A percentile compares a stretch with the other conserved stretches of the same genome.
phyloP scores from a whole-genome alignment of 2,113 vertebrate genomes.

The Tauraco erythrolophus region DNA sequence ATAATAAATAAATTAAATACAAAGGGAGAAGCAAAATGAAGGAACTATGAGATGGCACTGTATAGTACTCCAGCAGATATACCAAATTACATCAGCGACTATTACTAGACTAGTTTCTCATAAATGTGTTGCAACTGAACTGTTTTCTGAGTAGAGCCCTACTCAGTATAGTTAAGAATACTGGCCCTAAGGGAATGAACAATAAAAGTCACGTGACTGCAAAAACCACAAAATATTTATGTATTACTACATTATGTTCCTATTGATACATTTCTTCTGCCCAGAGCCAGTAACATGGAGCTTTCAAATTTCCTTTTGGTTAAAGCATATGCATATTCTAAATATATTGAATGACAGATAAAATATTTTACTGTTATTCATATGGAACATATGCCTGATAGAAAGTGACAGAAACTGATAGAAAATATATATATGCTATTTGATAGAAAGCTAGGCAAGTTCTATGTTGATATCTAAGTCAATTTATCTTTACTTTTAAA shows the following conservation, averaged over 20 bases:
- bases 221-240: background rate
- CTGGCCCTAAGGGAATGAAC: background rate
- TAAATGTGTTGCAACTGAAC: background rate
- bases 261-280: background rate
- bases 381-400: background rate
- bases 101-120: background rate
- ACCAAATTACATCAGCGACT: background rate
- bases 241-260: background rate
- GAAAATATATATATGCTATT: background rate
- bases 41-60: background rate
- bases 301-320: background rate
- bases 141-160: background rate
- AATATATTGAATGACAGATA: background rate
- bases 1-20: background rate
- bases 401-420: background rate
- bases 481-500: background rate
- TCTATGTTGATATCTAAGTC: background rate
- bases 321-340: background rate
- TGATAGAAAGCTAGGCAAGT: background rate
- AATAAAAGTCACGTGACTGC: background rate
- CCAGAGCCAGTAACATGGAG: background rate
- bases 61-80: background rate
- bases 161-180: background rate
- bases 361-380: background rate
- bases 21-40: background rate